Base-by-base conservation (phyloP, 2,113 vertebrate species). In the Leucopsar rothschildi region DNA sequence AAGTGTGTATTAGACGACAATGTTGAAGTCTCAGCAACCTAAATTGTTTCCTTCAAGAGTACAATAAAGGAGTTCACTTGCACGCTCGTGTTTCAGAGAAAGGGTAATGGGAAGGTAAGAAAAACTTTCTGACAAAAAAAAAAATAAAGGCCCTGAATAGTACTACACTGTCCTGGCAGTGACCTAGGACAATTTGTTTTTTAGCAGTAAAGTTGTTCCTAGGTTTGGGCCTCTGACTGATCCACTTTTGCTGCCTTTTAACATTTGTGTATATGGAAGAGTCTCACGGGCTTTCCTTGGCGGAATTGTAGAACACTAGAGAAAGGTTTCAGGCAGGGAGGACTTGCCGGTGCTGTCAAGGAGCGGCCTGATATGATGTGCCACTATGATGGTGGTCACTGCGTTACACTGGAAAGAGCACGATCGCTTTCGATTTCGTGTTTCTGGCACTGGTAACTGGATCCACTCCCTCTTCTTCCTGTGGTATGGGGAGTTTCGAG, bases 1-100 rank as follows among this genome's bases (percentile, higher is more conserved):
- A 1, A 1, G 4, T 4, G 0, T 1, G 2, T 31, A 1, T 2
- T 33, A 3, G 1, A 18, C 1, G 0, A 2, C 0, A 1, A 1
- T 3, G 4, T 5, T 22, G 17, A 21, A 25, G 3, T 1, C 1
- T 45, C 10, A 6, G 9, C 0, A 5, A 2, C 5, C 10, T 20
- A 3, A 3, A 3, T 53, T 61, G 27, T 29, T 90, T 53, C 6
- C 24, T 37, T 10, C 3, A 2, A 2, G 4, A 6, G 2, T n/a
- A 2, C 2, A 7, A 7, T 56, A 12, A 1, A 45, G 5, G 2
- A 22, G 15, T 1, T 0, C 1, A 3, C 27, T 24, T 49, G 1
- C 1, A 5, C 11, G 0, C 4, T 11, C 12, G 1, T 3, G 3
- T 59, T 59, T 39, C 4, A 33, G 31, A 16, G 2, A 6, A 37